Evolutionary conservation across 2,113 vertebrate genomes (phyloP).

Genomic region (Hippocampus guttulatus): DNA sequence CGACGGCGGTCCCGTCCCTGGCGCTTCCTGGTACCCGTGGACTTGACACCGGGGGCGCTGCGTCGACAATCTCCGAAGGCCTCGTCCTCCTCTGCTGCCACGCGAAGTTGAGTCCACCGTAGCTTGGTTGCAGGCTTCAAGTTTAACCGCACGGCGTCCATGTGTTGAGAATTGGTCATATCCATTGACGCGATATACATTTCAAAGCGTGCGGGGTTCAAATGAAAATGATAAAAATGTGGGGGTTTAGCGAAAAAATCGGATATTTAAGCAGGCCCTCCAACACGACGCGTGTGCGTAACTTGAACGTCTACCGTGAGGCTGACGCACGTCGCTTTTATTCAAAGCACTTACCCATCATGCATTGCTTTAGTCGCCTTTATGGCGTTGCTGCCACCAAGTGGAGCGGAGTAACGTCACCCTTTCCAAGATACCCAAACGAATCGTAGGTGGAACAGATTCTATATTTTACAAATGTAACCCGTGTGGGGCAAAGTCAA

Average conservation of each 20-base stretch:
- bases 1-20: conserved; percentile 11
- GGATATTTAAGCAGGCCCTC: not conserved
- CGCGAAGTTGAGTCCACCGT: conserved; percentile 12
- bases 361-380: conserved; percentile 9
- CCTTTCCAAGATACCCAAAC: not conserved
- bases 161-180: not conserved
- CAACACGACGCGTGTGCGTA: accelerated
- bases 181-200: conserved; percentile 54
- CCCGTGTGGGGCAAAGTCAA: too few relatives aligned
- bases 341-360: conserved; percentile 22
- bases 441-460: not conserved
- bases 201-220: not conserved
- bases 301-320: accelerated
- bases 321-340: conserved; percentile 5
- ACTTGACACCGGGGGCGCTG: not conserved
- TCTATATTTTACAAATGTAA: too few relatives aligned
- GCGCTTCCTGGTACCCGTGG: conserved; percentile 3
- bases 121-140: not conserved
- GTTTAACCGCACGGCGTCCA: not conserved
- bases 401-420: conserved; percentile 15
- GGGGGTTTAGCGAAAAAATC: accelerated
- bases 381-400: conserved; percentile 20
- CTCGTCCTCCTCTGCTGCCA: not conserved
- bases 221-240: not conserved
- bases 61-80: not conserved